These are phyloP conservation scores for Leptinotarsa texana DNA, from an alignment of 1,140 invertebrate genomes.

Conservation along the genomic window DNA sequence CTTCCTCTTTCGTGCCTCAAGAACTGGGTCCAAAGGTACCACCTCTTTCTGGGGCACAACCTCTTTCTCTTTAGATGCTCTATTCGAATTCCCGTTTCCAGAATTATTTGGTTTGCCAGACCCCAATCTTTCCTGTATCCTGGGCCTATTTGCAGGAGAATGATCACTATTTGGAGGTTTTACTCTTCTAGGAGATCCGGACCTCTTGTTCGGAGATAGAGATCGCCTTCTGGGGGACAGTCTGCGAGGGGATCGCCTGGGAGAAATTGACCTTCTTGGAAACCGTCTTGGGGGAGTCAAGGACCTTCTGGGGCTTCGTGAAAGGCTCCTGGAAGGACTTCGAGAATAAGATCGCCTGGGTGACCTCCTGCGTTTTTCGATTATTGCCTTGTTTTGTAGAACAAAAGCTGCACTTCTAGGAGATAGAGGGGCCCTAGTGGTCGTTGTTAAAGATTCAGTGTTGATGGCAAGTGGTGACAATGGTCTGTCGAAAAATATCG, in stretches of 20 bases:
- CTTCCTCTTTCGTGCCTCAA: constrained; percentile 51
- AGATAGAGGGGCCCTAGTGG: constrained; percentile 52
- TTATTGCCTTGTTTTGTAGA: constrained; percentile 52
- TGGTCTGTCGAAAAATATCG: constrained; percentile 39
- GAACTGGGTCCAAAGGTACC: constrained; percentile 46
- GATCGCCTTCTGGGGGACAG: constrained; percentile 39
- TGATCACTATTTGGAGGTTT: constrained; percentile 22
- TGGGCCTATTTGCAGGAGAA: constrained; percentile 35
- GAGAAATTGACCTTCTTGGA: constrained; percentile 27
- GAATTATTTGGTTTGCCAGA: constrained; percentile 31
- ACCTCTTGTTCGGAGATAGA: constrained; percentile 22
- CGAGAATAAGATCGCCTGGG: constrained; percentile 48
- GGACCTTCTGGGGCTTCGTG: constrained; percentile 33
- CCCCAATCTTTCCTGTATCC: constrained; percentile 34
- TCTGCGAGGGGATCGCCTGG: constrained; percentile 14
- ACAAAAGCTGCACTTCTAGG: constrained; percentile 55
- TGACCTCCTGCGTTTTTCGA: constrained; percentile 52
- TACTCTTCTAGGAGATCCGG: constrained; percentile 32
- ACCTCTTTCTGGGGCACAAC: constrained; percentile 30
- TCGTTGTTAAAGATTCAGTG: constrained; percentile 46
- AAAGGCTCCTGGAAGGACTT: constrained; percentile 42
- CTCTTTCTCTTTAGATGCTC: constrained; percentile 28
- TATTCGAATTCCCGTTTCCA: constrained; percentile 34
- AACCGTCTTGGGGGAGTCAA: constrained; percentile 30
- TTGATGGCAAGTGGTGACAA: constrained; percentile 49